These are phyloP conservation scores for Napeogenes sylphis DNA, from an alignment of 2,888 invertebrate species.

Conservation along the genomic window DNA sequence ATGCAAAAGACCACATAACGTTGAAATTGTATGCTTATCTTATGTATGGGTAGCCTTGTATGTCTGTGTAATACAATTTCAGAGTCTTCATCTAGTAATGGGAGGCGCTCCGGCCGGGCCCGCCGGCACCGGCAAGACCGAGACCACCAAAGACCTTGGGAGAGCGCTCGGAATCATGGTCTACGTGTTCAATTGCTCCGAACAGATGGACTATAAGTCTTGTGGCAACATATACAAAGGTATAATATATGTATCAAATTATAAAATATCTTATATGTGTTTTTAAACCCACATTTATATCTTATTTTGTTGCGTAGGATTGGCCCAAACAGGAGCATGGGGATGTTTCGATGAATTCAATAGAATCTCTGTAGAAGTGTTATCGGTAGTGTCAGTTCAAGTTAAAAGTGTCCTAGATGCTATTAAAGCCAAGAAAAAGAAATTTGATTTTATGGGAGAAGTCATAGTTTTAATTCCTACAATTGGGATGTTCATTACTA, in stretches of 20 bases:
- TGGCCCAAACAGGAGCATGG: slow-evolving; percentile 97
- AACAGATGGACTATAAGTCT: slow-evolving; percentile 98
- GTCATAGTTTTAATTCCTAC: slow-evolving; percentile 84
- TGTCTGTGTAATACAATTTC: slow-evolving; percentile 17
- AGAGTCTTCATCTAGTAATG: slow-evolving; percentile 94
- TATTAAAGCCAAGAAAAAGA: slow-evolving; percentile 87
- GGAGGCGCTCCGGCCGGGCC: slow-evolving; percentile 98
- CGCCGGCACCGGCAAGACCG: slow-evolving; percentile 97
- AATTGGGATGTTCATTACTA: slow-evolving; percentile 95
- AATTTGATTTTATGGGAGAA: slow-evolving; percentile 92
- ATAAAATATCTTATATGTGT: background rate
- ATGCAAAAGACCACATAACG: too few species aligned
- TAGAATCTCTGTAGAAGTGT: slow-evolving; percentile 94
- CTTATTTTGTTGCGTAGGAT: slow-evolving; percentile 55
- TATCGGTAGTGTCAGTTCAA: slow-evolving; percentile 97
- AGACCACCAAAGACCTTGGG: slow-evolving; percentile 97
- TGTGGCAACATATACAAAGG: slow-evolving; percentile 96
- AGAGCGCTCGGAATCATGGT: slow-evolving; percentile 97
- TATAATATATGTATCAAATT: slow-evolving; percentile 16
- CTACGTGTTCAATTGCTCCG: slow-evolving; percentile 98
- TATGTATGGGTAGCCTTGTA: too few species aligned
- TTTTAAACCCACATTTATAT: background rate
- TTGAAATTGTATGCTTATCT: too few species aligned
- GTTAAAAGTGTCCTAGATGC: slow-evolving; percentile 92
- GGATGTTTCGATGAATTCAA: slow-evolving; percentile 99